Evolutionary conservation across 2,888 invertebrate genomes (phyloP), one percentile per base, ranked within the genome.

Genomic region (Drosophila birchii): DNA sequence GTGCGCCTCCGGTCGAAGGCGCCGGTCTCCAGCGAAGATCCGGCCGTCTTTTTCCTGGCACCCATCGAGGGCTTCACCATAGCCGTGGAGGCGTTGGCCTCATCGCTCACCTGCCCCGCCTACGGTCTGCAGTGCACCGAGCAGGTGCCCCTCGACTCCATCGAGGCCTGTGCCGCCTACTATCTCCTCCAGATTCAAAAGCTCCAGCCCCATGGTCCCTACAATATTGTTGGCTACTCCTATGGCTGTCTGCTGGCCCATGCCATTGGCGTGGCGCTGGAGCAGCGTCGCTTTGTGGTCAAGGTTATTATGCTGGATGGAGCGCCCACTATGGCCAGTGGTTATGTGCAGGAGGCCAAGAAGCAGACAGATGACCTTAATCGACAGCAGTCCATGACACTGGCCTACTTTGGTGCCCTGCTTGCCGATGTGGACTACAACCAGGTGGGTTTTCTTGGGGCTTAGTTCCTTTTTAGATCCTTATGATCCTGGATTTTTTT

Each of bases 191-290:
- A 96, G 92, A 95, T 98, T 87, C 95, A 95, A 90, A 94, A 94
- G 61, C 93, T 96, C 34, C 97, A 98, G 93, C 95, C 95, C 5
- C 92, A 93, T 47, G 97, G 98, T 62, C 98, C 98, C 3, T 98
- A 98, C 94, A 95, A 95, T 59, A 93, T 99, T 79, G 95, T 97
- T 49, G 99, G 99, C 3, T 99, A 99, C 93, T 99, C 99, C 0
- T 99, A 97, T 93, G 99, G 99, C 73, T 97, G 98, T 36, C 95
- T 96, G 78, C 96, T 99, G 36, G 98, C 98, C 11, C 97, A 98
- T 92, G 99, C 99, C 93, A 98, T 99, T 95, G 97, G 97, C 36
- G 93, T 96, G 45, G 96, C 96, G 91, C 93, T 99, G 68, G 97
- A 98, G 90, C 93, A 94, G 77, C 93, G 93, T 14, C 91, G 91